phyloP scores from a whole-genome alignment of 2,797 vertebrate genomes.

The Halcyon smyrnensis region DNA sequence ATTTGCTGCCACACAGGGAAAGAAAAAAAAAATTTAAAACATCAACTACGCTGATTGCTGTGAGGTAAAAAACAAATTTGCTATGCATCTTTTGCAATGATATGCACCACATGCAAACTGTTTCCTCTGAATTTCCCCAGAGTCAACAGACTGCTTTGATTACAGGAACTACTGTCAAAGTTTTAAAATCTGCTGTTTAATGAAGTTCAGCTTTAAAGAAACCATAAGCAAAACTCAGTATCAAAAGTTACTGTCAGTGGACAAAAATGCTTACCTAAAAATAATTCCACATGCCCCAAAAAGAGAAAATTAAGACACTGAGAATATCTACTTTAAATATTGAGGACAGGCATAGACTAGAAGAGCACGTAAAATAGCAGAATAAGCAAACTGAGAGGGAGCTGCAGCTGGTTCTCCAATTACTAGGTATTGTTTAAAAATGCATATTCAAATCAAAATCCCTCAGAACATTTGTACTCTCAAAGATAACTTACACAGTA shows the following conservation, averaged over 20 bases:
- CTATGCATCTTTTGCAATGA: not conserved
- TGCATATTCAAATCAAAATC: constrained; percentile 44
- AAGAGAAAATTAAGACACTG: not conserved
- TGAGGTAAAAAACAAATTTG: not conserved
- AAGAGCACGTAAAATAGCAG: constrained; percentile 37
- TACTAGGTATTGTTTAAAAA: constrained; percentile 64
- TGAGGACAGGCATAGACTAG: not conserved
- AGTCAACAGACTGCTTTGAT: not conserved
- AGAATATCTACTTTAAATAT: not conserved
- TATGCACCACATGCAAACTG: not conserved
- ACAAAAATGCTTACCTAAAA: not conserved
- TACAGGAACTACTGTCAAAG: not conserved
- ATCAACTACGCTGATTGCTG: not conserved
- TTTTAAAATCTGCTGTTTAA: not conserved
- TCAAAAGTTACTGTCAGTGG: not conserved
- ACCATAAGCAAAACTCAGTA: not conserved
- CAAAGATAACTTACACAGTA: not conserved
- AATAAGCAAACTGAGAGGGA: constrained; percentile 49
- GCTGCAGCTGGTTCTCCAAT: constrained; percentile 66
- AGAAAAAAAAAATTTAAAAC: not conserved
- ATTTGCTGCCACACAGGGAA: not conserved
- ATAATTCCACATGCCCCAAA: not conserved
- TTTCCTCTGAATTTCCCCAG: not conserved
- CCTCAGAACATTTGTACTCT: not conserved
- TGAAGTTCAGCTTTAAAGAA: not conserved